These are phyloP conservation scores for Dicaeum eximium DNA, from an alignment of 2,113 vertebrate species.

Conservation along the genomic window DNA sequence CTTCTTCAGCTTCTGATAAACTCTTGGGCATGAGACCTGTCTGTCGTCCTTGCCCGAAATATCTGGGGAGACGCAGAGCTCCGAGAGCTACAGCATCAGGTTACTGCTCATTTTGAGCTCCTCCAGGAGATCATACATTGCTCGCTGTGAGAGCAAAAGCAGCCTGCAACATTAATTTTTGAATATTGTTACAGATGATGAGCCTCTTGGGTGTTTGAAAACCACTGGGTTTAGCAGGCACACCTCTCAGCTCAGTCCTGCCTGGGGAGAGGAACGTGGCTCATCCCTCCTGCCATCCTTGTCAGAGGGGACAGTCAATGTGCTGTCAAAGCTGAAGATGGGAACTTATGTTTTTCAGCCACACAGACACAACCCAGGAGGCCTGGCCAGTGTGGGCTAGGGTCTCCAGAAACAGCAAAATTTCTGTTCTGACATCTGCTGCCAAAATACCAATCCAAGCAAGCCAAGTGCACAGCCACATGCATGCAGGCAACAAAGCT, in stretches of 20 bases:
- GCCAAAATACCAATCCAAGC: rapidly evolving
- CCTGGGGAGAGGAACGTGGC: rapidly evolving
- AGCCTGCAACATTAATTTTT: rapidly evolving
- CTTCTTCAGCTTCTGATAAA: neutral
- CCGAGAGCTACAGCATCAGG: rapidly evolving
- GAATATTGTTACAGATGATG: too few relatives aligned
- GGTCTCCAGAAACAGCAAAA: neutral
- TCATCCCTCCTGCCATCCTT: neutral
- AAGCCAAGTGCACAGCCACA: rapidly evolving
- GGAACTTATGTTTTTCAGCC: rapidly evolving
- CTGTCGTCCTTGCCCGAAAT: rapidly evolving
- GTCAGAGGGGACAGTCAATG: rapidly evolving
- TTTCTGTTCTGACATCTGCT: too few relatives aligned
- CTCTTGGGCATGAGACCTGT: rapidly evolving
- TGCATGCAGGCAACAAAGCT: rapidly evolving
- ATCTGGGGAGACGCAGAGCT: rapidly evolving
- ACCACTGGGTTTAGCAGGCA: neutral
- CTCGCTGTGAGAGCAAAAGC: neutral
- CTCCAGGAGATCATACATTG: rapidly evolving
- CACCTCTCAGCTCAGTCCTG: neutral
- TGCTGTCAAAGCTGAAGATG: rapidly evolving
- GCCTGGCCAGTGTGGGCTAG: rapidly evolving
- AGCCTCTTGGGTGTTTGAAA: neutral
- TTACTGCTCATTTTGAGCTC: neutral
- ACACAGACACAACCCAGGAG: neutral